Percentiles rank a stretch among this genome's conserved stretches.
Evolutionary conservation across 2,888 invertebrate genomes (phyloP).

Genomic region (Melanotus villosus): DNA sequence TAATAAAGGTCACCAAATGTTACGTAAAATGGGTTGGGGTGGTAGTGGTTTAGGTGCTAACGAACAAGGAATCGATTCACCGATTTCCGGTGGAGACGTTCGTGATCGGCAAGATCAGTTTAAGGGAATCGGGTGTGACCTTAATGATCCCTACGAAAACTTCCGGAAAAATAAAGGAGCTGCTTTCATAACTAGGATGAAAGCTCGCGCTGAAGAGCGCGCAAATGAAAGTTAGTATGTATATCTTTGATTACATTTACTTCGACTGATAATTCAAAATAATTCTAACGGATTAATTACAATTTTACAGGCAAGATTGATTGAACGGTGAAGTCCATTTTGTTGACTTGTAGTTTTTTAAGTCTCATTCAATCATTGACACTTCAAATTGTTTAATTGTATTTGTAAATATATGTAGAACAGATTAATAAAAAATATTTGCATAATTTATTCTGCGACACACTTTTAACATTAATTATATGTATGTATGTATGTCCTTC

Average conservation of each 20-base stretch:
- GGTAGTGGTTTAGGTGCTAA: conserved; percentile 94
- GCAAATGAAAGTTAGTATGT: conserved; percentile 68
- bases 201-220: conserved; percentile 86
- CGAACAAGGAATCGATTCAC: conserved; percentile 96
- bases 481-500: no score
- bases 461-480: no score
- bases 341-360: no score
- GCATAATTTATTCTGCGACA: no score
- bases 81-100: conserved; percentile 92
- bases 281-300: neutral
- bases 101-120: conserved; percentile 94
- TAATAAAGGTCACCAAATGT: conserved; percentile 97
- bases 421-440: no score
- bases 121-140: conserved; percentile 93
- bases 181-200: conserved; percentile 95
- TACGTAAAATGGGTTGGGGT: conserved; percentile 99
- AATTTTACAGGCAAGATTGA: neutral
- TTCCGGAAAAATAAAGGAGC: conserved; percentile 97
- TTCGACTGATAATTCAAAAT: no score
- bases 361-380: no score
- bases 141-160: conserved; percentile 97
- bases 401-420: no score
- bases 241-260: no score
- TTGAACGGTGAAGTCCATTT: no score
- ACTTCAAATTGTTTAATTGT: no score